Percentiles rank a stretch among this genome's conserved stretches.
phyloP scores from a whole-genome alignment of 2,797 vertebrate genomes.

The Morus bassanus region DNA sequence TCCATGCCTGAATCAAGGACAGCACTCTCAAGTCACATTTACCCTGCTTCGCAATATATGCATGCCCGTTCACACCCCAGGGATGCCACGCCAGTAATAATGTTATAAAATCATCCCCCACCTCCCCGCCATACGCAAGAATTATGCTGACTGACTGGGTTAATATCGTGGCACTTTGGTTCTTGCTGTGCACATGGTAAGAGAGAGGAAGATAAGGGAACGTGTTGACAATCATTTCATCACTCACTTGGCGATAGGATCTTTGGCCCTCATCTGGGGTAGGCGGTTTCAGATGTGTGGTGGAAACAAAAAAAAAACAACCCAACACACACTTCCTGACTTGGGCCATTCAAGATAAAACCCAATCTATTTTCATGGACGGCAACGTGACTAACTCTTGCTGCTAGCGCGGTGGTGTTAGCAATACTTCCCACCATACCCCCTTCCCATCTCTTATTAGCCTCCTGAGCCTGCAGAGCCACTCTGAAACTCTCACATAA shows the following conservation, averaged over 20 bases:
- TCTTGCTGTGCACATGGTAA: neutral
- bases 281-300: neutral
- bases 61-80: neutral
- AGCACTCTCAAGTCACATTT: neutral
- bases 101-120: neutral
- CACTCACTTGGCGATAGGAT: neutral
- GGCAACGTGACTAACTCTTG: neutral
- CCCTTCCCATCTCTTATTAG: neutral
- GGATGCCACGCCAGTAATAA: neutral
- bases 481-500: neutral
- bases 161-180: neutral
- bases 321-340: neutral
- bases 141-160: neutral
- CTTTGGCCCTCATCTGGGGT: neutral
- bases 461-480: neutral
- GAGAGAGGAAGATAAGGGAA: constrained; percentile 13
- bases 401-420: accelerated
- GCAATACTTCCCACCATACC: neutral
- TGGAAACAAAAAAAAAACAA: neutral
- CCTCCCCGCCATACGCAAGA: accelerated
- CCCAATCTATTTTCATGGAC: neutral
- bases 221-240: constrained; percentile 3
- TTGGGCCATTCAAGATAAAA: neutral
- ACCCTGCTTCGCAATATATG: neutral
- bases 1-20: neutral